Base-by-base conservation (phyloP, 2,797 vertebrate species). In the Danio choprae region DNA sequence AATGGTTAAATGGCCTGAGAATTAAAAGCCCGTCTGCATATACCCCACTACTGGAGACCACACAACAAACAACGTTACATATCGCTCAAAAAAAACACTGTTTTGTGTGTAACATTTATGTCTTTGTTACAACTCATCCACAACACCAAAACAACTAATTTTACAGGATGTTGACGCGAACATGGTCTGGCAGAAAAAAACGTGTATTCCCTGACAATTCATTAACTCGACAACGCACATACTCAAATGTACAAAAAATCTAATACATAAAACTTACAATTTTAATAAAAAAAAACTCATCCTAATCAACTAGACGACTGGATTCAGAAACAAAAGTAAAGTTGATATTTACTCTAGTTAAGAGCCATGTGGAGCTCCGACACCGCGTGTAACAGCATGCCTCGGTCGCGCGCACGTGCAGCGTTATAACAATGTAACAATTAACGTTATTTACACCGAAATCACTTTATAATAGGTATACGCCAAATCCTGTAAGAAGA, bases 371-470 rank as follows among this genome's bases (percentile, higher is more conserved):
- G 63, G 41, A 20, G 16, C 22, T 56, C 36, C 16, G 55, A 51
- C 41, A 8, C 50, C 74, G 51, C 74, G 62, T 58, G 62, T 41
- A 41, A 29, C 63, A 18, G 7, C 38, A 40, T 55, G 48, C 13
- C 36, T 53, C 16, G 1, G 4, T 55, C 3, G 4, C 29, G n/a
- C 15, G 4, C 18, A 65, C 38, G 9, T 18, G 8, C 36, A 53
- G 6, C 7, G 59, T 22, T 43, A n/a, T 0, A 8, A 29, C 8
- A 53, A 4, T 0, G 5, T 18, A 16, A 41, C 18, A 51, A 43
- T 15, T 38, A n/a, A 4, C 1, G 4, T 12, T 8, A n/a, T 10
- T 10, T 18, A 11, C 4, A 40, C 1, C 4, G 0, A 43, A 43
- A 53, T 7, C 9, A 4, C 4, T 16, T 62, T 7, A 59, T 13